These are phyloP conservation scores for Diarsia brunnea DNA, from an alignment of 2,888 invertebrate genomes.

Conservation along the genomic window DNA sequence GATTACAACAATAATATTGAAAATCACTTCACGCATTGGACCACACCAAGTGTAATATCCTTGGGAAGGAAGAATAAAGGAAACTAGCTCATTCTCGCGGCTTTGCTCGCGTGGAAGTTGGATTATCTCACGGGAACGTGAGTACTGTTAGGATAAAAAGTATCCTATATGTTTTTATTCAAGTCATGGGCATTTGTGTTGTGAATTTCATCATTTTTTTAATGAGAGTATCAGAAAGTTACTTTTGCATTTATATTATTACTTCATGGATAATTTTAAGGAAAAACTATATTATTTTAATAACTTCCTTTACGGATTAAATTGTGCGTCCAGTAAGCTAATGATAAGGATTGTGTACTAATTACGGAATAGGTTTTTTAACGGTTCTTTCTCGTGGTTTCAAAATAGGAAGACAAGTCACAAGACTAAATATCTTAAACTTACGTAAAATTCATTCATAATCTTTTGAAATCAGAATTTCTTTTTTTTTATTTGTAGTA, in stretches of 20 bases:
- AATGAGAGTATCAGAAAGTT: neutral
- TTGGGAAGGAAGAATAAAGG: neutral
- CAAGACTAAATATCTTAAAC: neutral
- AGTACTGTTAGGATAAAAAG: neutral
- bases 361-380: conserved; percentile 7
- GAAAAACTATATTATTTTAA: neutral
- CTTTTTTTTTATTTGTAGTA: neutral
- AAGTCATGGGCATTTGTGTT: neutral
- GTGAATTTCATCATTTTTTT: neutral
- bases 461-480: neutral
- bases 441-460: neutral
- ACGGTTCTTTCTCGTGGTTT: neutral
- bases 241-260: neutral
- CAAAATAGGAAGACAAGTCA: neutral
- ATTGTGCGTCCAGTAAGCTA: conserved; percentile 3
- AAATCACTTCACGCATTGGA: conserved; percentile 26
- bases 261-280: neutral
- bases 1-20: conserved; percentile 32
- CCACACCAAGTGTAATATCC: conserved; percentile 15
- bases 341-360: conserved; percentile 17
- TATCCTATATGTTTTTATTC: neutral
- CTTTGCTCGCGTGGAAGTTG: neutral
- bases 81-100: neutral
- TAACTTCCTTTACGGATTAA: conserved; percentile 9
- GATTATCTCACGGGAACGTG: neutral